Evolutionary conservation across 1,140 invertebrate species (phyloP).

Genomic region (Drosophila nigrodunni): DNA sequence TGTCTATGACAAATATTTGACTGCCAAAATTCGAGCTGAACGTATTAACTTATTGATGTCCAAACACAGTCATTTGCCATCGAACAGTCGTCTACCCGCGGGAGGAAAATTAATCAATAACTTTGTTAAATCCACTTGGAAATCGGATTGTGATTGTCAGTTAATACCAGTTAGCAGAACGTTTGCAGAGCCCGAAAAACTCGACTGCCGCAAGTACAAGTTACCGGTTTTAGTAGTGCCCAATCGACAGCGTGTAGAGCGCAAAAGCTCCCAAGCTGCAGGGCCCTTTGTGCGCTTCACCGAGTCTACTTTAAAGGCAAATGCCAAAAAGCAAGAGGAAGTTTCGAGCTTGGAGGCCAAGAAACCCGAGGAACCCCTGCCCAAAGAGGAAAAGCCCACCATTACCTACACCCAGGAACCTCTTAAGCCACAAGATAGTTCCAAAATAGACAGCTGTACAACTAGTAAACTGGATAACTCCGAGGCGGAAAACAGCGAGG

Average conservation of each 20-base stretch:
- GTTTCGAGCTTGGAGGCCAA: not conserved
- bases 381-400: not conserved
- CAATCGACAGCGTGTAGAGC: not conserved
- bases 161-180: too few species aligned
- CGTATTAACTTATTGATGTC: not conserved
- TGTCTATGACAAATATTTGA: constrained; percentile 6
- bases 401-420: not conserved
- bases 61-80: too few species aligned
- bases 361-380: not conserved
- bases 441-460: not conserved
- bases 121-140: not conserved
- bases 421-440: not conserved
- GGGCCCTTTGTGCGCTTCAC: not conserved
- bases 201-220: not conserved
- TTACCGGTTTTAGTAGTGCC: constrained; percentile 14
- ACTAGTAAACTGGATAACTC: not conserved
- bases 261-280: not conserved
- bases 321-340: too few species aligned
- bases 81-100: constrained; percentile 1
- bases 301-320: not conserved
- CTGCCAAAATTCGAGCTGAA: constrained; percentile 16
- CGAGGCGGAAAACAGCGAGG: not conserved
- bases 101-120: not conserved
- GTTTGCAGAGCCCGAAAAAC: too few species aligned
- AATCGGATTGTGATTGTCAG: not conserved